phyloP scores from a whole-genome alignment of 2,888 invertebrate genomes.

The Octonoba sinensis region DNA sequence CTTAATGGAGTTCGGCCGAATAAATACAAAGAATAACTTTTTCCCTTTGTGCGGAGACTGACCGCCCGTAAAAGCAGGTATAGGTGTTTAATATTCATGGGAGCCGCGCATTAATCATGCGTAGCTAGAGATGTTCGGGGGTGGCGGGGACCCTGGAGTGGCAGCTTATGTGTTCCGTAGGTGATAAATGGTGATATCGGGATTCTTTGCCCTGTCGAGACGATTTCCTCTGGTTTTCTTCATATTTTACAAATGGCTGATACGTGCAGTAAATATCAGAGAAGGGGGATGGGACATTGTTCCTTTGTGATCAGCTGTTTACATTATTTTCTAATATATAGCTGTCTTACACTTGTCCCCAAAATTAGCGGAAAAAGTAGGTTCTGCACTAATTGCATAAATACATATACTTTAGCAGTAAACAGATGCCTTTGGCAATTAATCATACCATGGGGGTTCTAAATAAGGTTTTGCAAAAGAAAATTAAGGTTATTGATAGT shows the following conservation, averaged over 20 bases:
- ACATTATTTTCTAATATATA: no score
- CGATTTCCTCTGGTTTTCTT: slow-evolving; percentile 11
- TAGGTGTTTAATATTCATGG: slow-evolving; percentile 55
- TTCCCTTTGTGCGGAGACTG: slow-evolving; percentile 29
- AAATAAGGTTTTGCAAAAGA: no score
- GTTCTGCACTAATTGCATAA: no score
- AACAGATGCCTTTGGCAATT: no score
- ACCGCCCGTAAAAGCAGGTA: slow-evolving; percentile 47
- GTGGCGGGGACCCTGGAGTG: slow-evolving; percentile 16
- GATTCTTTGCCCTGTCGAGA: slow-evolving; percentile 15
- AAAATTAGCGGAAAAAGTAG: no score
- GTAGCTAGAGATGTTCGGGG: slow-evolving; percentile 2
- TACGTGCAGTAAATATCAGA: background rate
- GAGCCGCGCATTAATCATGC: slow-evolving; percentile 45
- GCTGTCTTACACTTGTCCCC: no score
- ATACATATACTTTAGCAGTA: no score
- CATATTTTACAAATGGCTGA: slow-evolving; percentile 12
- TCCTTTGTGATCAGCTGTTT: background rate
- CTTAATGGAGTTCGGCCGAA: slow-evolving; percentile 42
- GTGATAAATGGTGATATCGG: slow-evolving; percentile 48
- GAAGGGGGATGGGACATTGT: background rate
- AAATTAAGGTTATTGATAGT: no score
- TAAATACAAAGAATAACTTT: slow-evolving; percentile 51
- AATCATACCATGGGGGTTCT: no score
- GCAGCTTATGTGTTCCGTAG: slow-evolving; percentile 16